Evolutionary conservation across 2,888 invertebrate genomes (phyloP).

Genomic region (Spatulosminthurus flaviceps): DNA sequence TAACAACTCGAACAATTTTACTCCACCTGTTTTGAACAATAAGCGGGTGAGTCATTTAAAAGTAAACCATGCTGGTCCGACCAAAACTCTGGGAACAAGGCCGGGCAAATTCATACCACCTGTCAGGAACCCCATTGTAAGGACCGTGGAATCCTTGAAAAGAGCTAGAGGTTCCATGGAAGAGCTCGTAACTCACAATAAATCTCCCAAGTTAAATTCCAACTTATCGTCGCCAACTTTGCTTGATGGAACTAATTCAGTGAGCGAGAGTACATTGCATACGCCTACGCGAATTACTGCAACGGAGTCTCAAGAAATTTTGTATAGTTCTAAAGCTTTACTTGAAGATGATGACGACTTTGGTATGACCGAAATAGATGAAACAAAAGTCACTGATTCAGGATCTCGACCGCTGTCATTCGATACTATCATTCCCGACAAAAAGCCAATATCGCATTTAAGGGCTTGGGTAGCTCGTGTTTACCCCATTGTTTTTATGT

Average conservation of each 20-base stretch:
- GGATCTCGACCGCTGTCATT: too few species aligned
- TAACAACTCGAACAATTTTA: background rate
- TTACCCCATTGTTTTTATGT: background rate
- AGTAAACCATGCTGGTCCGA: background rate
- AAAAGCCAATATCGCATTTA: background rate
- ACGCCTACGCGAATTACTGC: background rate
- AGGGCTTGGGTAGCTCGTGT: background rate
- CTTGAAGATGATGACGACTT: constrained; percentile 9
- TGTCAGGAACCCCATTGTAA: background rate
- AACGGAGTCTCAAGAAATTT: constrained; percentile 25
- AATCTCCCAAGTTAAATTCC: background rate
- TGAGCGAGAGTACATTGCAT: background rate
- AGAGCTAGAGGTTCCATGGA: background rate
- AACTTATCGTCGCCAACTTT: background rate
- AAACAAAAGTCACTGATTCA: too few species aligned
- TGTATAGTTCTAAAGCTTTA: constrained; percentile 16
- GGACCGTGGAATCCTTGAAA: constrained; percentile 15
- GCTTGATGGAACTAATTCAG: background rate
- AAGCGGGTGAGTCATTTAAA: background rate
- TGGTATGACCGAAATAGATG: background rate
- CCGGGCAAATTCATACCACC: background rate
- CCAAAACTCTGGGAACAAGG: background rate
- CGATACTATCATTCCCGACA: background rate
- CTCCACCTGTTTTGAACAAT: background rate
- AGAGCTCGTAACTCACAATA: background rate